Evolutionary conservation across 1,140 invertebrate genomes (phyloP), one percentile per base, ranked within the genome.

Genomic region (Bombus superbus): DNA sequence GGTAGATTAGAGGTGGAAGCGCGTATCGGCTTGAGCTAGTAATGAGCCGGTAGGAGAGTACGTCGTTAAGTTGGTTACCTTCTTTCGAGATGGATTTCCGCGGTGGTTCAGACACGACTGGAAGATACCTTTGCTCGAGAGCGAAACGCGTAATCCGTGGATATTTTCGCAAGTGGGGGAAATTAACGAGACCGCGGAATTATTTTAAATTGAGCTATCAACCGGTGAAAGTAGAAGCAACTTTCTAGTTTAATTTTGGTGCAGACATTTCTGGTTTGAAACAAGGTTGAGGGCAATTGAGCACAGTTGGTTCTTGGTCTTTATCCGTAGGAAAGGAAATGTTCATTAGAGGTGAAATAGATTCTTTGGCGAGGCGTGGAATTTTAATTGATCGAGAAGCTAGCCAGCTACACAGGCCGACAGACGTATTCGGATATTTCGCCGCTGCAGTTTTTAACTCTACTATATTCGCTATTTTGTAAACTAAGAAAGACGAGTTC

Each of bases 1-100:
- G 57, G 77, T 8, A 38, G 77, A 85, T 85, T 85, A 85, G 53
- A 53, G 44, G 35, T 15, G n/a, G 28, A 22, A 35, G 6, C 18
- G 40, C 22, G 47, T 44, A 81, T 81, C 44, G 73, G 57, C 42
- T 38, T 35, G 69, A 32, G 11, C 8, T 15, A 42, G 42, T 57
- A 68, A 62, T 47, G 62, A 76, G 42, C 32, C 35, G 13, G 28
- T 42, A 28, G 38, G 35, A 9, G 13, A 15, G 3, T 28, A 5
- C n/a, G 15, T 73, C 28, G 44, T 71, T 69, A 57, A 53, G 25
- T 32, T 15, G 32, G 8, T 38, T n/a, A 13, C 10, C 53, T 57
- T 59, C 13, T 57, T 76, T 38, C 22, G n/a, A 32, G 11, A n/a
- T 32, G 28, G 2, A 40, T 71, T 32, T 8, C 32, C 32, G 32